phyloP scores from a whole-genome alignment of 2,113 vertebrate species.

The Anolis carolinensis region DNA sequence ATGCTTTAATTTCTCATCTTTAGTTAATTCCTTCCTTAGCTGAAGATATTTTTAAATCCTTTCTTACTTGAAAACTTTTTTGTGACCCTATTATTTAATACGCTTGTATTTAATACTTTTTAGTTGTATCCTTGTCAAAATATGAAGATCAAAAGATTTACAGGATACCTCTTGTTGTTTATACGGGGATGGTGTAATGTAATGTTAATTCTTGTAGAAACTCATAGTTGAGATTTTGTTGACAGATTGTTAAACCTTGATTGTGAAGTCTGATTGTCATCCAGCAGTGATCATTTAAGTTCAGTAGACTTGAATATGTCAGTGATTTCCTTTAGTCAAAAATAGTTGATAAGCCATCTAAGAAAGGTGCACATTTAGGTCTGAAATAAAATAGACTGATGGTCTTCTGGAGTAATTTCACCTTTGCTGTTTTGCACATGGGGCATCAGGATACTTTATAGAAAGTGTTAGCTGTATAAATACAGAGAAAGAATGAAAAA shows the following conservation, averaged over 20 bases:
- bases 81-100: not conserved
- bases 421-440: conserved; percentile 57
- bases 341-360: conserved; percentile 46
- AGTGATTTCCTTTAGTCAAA: conserved; percentile 45
- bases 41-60: not conserved
- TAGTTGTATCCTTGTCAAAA: not conserved
- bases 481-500: conserved; percentile 75
- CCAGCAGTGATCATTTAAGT: conserved; percentile 21
- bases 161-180: not conserved
- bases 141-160: not conserved
- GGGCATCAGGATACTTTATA: conserved; percentile 59
- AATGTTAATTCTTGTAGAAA: not conserved
- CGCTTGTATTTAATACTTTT: not conserved
- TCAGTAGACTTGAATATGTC: conserved; percentile 44
- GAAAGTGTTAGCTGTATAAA: conserved; percentile 64
- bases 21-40: not conserved
- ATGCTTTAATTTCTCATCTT: not conserved
- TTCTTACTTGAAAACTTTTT: not conserved
- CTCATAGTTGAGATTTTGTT: conserved; percentile 9
- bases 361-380: conserved; percentile 46
- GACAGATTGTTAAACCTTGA: not conserved
- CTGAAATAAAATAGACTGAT: conserved; percentile 56
- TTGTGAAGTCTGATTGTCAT: not conserved
- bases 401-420: conserved; percentile 63
- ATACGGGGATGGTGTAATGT: not conserved